phyloP scores from a whole-genome alignment of 2,113 vertebrate genomes.

The Serinus canaria region DNA sequence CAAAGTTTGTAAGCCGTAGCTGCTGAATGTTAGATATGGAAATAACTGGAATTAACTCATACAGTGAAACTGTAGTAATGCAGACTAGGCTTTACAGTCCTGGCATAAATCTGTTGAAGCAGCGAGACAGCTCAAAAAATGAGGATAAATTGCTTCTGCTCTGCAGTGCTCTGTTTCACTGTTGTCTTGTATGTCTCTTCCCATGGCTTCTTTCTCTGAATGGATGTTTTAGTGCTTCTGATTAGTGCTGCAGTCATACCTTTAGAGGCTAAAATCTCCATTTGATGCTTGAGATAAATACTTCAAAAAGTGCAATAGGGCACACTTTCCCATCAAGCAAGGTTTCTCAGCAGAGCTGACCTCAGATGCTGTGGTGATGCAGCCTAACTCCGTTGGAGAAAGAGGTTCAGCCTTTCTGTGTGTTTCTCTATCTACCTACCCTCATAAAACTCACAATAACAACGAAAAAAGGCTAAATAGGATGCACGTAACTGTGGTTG shows the following conservation, averaged over 20 bases:
- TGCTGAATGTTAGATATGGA: slow-evolving; percentile 15
- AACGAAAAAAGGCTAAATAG: neutral
- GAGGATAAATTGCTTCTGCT: slow-evolving; percentile 9
- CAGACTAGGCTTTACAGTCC: neutral
- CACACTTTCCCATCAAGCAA: fast-evolving
- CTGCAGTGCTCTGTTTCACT: neutral
- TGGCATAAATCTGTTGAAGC: slow-evolving; percentile 5
- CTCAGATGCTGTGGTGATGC: neutral
- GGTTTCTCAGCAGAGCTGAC: neutral
- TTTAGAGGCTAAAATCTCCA: neutral
- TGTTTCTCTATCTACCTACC: neutral
- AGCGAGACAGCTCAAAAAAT: neutral
- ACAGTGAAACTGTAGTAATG: neutral
- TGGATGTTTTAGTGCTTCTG: neutral
- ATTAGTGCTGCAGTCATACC: neutral
- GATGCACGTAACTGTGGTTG: neutral
- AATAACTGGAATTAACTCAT: slow-evolving; percentile 22
- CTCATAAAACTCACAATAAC: neutral
- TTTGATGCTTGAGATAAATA: neutral
- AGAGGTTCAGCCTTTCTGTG: neutral
- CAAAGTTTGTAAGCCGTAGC: neutral
- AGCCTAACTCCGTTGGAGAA: neutral
- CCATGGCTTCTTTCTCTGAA: neutral
- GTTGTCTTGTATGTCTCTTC: neutral
- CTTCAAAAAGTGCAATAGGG: neutral